Percentiles rank a stretch among this genome's conserved stretches.
phyloP scores from a whole-genome alignment of 2,113 vertebrate species.

The Xenopus laevis region DNA sequence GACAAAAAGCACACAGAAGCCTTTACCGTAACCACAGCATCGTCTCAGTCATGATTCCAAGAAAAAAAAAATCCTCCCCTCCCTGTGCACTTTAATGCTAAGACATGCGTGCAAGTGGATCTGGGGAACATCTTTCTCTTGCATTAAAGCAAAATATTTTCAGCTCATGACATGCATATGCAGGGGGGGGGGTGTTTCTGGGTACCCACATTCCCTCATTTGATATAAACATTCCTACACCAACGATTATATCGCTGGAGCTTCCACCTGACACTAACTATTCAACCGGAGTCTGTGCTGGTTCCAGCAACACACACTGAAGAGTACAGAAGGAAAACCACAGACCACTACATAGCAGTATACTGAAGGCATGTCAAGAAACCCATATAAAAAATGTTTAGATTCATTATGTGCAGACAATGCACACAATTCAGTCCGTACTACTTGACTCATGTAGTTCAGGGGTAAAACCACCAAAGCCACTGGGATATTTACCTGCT shows the following conservation, averaged over 20 bases:
- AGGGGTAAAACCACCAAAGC: too few relatives aligned
- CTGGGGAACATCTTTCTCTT: not conserved
- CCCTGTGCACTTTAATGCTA: not conserved
- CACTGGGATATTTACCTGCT: not conserved
- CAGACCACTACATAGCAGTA: not conserved
- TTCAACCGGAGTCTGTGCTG: not conserved
- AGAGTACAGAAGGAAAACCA: not conserved
- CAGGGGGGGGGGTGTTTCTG: not conserved
- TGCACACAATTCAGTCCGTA: too few relatives aligned
- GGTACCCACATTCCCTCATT: not conserved
- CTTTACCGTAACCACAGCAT: not conserved
- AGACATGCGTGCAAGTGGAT: not conserved
- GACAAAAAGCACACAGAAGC: not conserved
- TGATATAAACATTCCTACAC: not conserved
- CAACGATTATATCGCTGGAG: not conserved
- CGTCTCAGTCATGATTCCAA: not conserved
- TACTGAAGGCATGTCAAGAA: too few relatives aligned
- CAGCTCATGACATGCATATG: not conserved
- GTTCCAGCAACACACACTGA: not conserved
- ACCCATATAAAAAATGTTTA: too few relatives aligned
- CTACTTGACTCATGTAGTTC: too few relatives aligned
- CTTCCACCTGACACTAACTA: not conserved
- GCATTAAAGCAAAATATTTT: not conserved
- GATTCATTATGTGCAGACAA: too few relatives aligned
- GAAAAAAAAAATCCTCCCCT: not conserved